Conservation (phyloP, 2,888 invertebrate genomes). For the Amiota minor region DNA sequence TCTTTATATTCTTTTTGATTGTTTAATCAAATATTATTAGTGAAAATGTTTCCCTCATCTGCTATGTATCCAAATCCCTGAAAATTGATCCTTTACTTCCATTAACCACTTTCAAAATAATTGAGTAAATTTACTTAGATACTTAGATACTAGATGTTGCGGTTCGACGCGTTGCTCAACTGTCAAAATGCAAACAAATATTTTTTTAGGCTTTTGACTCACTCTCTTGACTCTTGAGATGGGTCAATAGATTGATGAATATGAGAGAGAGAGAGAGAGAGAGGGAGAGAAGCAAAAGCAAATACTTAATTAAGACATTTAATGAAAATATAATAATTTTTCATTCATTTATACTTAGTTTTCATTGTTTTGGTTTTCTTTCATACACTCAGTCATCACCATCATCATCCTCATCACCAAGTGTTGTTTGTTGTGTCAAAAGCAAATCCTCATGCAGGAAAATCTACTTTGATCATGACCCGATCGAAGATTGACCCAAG, state of each 20-base stretch:
- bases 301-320: slow-evolving; percentile 26
- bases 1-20: no score
- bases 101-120: slow-evolving; percentile 53
- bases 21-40: no score
- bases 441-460: slow-evolving; percentile 47
- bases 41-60: not conserved
- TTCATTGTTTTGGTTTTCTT: no score
- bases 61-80: not conserved
- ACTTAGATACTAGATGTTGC: not conserved
- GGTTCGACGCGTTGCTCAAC: slow-evolving; percentile 33
- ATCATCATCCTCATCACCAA: not conserved
- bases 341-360: no score
- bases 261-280: slow-evolving; percentile 36
- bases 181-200: slow-evolving; percentile 62
- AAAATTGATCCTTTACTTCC: not conserved
- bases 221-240: not conserved
- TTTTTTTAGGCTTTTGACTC: slow-evolving; percentile 52
- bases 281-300: slow-evolving; percentile 31
- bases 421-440: slow-evolving; percentile 51
- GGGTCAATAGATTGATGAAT: not conserved
- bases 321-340: not conserved
- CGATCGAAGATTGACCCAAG: slow-evolving; percentile 5
- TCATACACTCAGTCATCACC: no score
- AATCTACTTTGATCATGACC: slow-evolving; percentile 26
- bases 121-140: slow-evolving; percentile 58